Conservation (phyloP, 2,797 vertebrate species). For the Anabacerthia variegaticeps region DNA sequence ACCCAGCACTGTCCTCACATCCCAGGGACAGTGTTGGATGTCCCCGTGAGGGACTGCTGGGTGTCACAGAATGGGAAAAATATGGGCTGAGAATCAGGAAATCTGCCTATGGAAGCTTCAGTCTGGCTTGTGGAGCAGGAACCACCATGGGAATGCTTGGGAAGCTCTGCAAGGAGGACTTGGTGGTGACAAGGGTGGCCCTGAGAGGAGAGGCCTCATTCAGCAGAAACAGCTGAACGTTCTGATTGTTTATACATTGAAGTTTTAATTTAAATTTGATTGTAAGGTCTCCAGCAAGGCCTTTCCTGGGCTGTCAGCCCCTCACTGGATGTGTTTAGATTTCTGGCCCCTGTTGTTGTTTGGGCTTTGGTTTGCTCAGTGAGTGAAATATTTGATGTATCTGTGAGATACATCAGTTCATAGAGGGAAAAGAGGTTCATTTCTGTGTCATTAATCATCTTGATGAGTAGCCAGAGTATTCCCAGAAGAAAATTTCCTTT, state of each 20-base stretch:
- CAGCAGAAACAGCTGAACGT: background rate
- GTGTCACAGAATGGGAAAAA: background rate
- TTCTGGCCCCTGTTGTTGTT: background rate
- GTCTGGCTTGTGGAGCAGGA: background rate
- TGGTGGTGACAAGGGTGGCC: background rate
- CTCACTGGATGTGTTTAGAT: background rate
- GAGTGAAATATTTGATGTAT: background rate
- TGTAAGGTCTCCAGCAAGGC: background rate
- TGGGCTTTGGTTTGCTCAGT: background rate
- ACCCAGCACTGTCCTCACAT: background rate
- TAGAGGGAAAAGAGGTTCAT: background rate
- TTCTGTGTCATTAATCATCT: background rate
- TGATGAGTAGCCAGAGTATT: background rate
- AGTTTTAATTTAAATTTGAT: background rate
- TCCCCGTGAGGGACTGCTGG: background rate
- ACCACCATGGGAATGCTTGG: accelerated
- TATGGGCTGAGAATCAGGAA: background rate
- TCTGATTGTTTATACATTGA: background rate
- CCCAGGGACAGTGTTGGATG: background rate
- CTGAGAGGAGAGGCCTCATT: background rate
- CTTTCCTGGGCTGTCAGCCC: background rate
- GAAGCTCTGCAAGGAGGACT: background rate
- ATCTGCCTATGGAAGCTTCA: background rate
- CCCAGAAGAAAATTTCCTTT: background rate
- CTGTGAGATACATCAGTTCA: background rate